Conservation (phyloP, 2,797 vertebrate species). For the Tiaroga cobitis region DNA sequence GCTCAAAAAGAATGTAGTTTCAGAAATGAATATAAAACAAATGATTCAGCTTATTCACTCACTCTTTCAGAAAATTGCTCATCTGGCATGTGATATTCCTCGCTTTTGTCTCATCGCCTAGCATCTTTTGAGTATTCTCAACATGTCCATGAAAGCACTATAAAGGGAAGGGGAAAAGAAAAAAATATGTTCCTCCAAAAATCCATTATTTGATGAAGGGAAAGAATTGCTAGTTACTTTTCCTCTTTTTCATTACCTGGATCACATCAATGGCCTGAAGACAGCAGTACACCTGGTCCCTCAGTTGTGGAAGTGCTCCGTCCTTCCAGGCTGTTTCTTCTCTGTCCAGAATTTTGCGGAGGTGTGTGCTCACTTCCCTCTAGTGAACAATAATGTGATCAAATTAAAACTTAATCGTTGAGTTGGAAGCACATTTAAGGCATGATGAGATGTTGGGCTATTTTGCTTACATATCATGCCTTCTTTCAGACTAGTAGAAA, state of each 20-base stretch:
- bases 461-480: neutral
- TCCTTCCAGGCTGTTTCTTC: constrained; percentile 72
- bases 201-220: neutral
- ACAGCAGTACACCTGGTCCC: constrained; percentile 79
- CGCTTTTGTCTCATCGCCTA: constrained; percentile 63
- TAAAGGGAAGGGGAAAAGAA: neutral
- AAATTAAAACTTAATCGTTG: neutral
- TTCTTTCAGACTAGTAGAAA: neutral
- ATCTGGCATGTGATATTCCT: constrained; percentile 57
- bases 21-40: neutral
- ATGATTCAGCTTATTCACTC: constrained; percentile 17
- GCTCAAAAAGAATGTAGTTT: neutral
- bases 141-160: constrained; percentile 67
- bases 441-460: neutral
- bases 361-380: constrained; percentile 71
- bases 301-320: constrained; percentile 73
- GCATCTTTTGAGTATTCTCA: constrained; percentile 15
- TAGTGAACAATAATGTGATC: constrained; percentile 55
- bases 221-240: neutral
- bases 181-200: neutral
- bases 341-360: constrained; percentile 72
- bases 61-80: constrained; percentile 67
- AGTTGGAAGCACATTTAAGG: too few relatives aligned
- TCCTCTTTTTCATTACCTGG: constrained; percentile 76
- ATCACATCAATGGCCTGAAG: constrained; percentile 84